Percentiles rank a stretch among this genome's conserved stretches.
These are phyloP conservation scores for Halictus ligatus DNA, from an alignment of 2,888 invertebrate species.

Conservation along the genomic window DNA sequence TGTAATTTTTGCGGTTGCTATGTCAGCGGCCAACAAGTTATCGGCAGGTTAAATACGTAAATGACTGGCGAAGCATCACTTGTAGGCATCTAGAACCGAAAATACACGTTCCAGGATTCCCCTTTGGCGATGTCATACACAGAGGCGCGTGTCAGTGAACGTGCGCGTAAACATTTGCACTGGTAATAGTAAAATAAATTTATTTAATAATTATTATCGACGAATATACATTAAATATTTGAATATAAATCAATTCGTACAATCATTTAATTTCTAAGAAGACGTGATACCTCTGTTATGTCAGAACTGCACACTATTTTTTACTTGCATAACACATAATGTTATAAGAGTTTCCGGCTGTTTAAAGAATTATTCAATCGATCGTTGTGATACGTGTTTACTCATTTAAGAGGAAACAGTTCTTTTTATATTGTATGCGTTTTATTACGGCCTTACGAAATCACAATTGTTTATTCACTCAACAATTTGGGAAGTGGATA, in stretches of 20 bases:
- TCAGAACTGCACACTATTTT: not conserved
- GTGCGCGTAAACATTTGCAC: not conserved
- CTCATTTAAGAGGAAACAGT: not conserved
- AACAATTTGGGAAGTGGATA: not conserved
- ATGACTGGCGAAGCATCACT: not conserved
- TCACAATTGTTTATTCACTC: not conserved
- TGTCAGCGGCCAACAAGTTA: not conserved
- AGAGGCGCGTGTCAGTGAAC: not conserved
- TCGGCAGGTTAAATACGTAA: not conserved
- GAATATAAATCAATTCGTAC: not conserved
- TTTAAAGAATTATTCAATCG: not conserved
- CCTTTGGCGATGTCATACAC: not conserved
- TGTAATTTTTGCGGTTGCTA: not conserved
- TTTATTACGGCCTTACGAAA: not conserved
- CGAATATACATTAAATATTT: not conserved
- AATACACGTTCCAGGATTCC: not conserved
- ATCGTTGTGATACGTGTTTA: not conserved
- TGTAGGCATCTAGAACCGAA: not conserved
- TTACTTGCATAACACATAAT: conserved; percentile 5
- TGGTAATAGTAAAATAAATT: not conserved
- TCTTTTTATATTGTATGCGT: not conserved
- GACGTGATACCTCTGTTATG: not conserved
- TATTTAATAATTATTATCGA: not conserved
- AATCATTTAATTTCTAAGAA: not conserved
- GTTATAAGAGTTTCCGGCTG: not conserved